Evolutionary conservation across 2,113 vertebrate species (phyloP).

Genomic region (Odocoileus virginianus): DNA sequence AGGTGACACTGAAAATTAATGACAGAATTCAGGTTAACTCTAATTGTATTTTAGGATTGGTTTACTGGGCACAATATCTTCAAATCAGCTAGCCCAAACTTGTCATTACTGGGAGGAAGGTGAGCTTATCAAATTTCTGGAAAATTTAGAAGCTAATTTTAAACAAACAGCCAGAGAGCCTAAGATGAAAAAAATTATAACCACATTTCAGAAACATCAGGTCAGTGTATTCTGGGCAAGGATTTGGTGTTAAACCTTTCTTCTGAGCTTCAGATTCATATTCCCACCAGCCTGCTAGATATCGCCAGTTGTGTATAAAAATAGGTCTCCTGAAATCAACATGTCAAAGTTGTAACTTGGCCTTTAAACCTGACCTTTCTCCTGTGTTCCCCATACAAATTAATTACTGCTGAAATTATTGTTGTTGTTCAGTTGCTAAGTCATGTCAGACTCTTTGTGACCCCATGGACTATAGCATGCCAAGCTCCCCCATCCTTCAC

Average conservation of each 20-base stretch:
- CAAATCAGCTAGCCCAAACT: neutral
- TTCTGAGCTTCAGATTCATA: neutral
- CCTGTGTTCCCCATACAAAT: neutral
- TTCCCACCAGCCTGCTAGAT: neutral
- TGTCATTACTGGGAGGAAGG: neutral
- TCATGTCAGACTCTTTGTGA: neutral
- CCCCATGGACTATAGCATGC: neutral
- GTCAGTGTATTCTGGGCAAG: neutral
- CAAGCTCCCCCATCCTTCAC: neutral
- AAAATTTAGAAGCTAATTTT: constrained; percentile 9
- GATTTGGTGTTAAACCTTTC: neutral
- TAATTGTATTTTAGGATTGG: neutral
- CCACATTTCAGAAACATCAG: neutral
- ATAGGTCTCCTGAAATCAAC: neutral
- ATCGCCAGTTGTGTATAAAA: neutral
- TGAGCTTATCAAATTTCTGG: neutral
- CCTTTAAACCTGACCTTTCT: neutral
- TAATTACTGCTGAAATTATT: neutral
- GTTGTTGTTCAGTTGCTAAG: neutral
- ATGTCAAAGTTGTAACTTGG: neutral
- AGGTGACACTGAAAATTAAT: constrained; percentile 21
- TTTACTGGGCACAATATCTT: neutral
- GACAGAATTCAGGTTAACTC: neutral
- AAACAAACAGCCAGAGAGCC: neutral
- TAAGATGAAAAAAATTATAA: neutral